Evolutionary conservation across 2,797 vertebrate species (phyloP).

Genomic region (Cossypha dichroa): DNA sequence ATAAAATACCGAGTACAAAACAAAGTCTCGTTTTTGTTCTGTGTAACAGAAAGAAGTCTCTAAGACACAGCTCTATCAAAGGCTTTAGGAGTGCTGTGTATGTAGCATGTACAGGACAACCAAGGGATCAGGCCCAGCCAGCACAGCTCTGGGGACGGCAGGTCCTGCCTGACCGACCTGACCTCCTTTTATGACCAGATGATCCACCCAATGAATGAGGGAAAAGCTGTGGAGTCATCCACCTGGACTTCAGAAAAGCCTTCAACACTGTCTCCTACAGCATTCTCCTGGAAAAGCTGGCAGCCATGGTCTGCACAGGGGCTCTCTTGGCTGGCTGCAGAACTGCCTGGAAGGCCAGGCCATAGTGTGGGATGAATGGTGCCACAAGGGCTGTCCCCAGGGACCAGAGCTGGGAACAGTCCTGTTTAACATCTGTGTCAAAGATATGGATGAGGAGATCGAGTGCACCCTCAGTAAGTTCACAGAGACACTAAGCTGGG

Average conservation of each 20-base stretch:
- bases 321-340: neutral
- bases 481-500: neutral
- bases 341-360: neutral
- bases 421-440: rapidly evolving
- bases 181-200: neutral
- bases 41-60: neutral
- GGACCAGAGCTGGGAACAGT: neutral
- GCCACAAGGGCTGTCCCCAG: neutral
- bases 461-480: neutral
- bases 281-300: neutral
- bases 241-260: neutral
- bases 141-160: neutral
- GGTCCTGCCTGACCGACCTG: neutral
- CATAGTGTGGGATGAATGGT: neutral
- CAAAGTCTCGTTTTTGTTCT: neutral
- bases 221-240: neutral
- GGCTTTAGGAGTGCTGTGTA: neutral
- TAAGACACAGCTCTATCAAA: neutral
- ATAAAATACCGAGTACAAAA: neutral
- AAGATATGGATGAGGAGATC: too few relatives aligned
- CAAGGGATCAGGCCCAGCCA: neutral
- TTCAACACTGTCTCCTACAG: neutral
- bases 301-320: neutral
- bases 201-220: neutral
- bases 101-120: neutral